Percentiles rank a stretch among this genome's conserved stretches.
Evolutionary conservation across 1,140 invertebrate species (phyloP).

Genomic region (Cherax destructor): DNA sequence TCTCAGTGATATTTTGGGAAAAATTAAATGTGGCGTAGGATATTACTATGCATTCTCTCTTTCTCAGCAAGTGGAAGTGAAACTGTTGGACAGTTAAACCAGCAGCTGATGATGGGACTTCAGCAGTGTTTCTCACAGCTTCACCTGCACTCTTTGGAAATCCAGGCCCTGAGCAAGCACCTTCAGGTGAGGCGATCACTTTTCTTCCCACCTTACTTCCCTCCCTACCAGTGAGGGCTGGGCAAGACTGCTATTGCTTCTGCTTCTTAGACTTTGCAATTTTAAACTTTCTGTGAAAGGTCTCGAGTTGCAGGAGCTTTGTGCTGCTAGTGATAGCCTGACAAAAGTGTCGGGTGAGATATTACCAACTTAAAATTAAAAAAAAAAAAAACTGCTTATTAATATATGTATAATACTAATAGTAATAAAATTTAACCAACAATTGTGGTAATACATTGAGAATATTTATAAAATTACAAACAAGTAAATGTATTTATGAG

Average conservation of each 20-base stretch:
- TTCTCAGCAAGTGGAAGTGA: slow-evolving; percentile 11
- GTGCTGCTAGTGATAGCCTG: not conserved
- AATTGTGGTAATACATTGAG: not conserved
- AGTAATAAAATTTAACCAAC: not conserved
- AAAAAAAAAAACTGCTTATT: not conserved
- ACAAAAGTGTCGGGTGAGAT: not conserved
- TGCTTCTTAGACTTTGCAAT: not conserved
- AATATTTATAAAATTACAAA: too few species aligned
- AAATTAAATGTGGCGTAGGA: not conserved
- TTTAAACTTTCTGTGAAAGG: not conserved
- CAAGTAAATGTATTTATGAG: too few species aligned
- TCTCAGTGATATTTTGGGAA: not conserved
- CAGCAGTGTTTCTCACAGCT: slow-evolving; percentile 71
- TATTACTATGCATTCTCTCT: not conserved
- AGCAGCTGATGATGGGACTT: slow-evolving; percentile 55
- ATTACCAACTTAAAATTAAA: not conserved
- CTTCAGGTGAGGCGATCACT: slow-evolving; percentile 69
- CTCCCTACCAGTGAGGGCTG: slow-evolving; percentile 15
- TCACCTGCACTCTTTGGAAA: slow-evolving; percentile 70
- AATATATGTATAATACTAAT: not conserved
- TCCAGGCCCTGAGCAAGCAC: slow-evolving; percentile 71
- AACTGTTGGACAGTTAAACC: slow-evolving; percentile 18
- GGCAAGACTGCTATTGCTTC: not conserved
- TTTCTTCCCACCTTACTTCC: slow-evolving; percentile 41
- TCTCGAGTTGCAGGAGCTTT: not conserved